A percentile compares a stretch with the other conserved stretches of the same genome.
These are phyloP conservation scores for Etia nguti DNA, from an alignment of 2,113 vertebrate species.

Conservation along the genomic window DNA sequence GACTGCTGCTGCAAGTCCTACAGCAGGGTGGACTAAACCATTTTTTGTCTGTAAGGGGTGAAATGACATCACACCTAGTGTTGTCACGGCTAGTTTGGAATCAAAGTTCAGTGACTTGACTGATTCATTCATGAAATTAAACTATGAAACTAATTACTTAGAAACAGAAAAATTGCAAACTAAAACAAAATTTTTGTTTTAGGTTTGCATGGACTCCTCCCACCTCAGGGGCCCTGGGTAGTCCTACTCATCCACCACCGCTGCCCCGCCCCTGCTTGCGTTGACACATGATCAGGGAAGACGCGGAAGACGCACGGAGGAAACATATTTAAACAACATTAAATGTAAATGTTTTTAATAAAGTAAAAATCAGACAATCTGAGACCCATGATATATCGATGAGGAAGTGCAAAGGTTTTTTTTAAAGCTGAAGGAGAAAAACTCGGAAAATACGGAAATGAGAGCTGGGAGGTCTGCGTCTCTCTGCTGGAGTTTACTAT, in stretches of 20 bases:
- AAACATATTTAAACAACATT: not conserved
- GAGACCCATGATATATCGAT: not conserved
- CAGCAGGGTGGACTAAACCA: not conserved
- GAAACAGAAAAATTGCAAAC: accelerated
- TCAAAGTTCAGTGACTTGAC: not conserved
- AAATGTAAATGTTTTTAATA: not conserved
- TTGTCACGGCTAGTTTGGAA: accelerated
- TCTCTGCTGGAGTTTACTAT: not conserved
- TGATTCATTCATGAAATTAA: not conserved
- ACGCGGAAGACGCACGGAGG: not conserved
- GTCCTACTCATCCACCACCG: not conserved
- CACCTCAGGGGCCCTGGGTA: not conserved
- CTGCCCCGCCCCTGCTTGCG: not conserved
- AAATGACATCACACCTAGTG: not conserved
- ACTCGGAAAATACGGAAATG: not conserved
- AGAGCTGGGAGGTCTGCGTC: not conserved
- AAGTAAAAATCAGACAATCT: not conserved
- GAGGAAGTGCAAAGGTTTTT: not conserved
- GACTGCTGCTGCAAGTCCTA: accelerated
- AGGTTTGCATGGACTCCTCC: not conserved
- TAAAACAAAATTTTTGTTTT: not conserved
- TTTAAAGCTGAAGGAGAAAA: not conserved
- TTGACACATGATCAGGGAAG: not conserved
- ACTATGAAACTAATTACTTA: not conserved
- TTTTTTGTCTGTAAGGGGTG: not conserved